phyloP scores from a whole-genome alignment of 2,797 vertebrate species.

The Paguma larvata region DNA sequence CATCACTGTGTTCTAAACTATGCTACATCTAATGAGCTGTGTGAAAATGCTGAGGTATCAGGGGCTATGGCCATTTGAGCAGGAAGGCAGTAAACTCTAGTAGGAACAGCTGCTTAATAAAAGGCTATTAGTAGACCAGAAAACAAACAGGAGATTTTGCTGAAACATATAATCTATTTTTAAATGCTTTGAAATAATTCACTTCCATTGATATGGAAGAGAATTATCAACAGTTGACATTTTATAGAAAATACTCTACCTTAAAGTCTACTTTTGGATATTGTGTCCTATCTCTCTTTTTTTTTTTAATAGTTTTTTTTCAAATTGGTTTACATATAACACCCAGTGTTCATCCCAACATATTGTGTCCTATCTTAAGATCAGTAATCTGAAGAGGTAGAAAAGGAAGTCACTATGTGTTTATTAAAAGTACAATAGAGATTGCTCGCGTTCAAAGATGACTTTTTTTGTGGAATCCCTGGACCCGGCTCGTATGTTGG shows the following conservation, averaged over 20 bases:
- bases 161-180: conserved; percentile 46
- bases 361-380: not conserved
- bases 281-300: not conserved
- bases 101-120: conserved; percentile 57
- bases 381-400: not conserved
- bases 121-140: conserved; percentile 19
- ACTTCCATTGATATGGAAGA: not conserved
- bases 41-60: conserved; percentile 54
- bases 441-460: too few relatives aligned
- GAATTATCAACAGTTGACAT: not conserved
- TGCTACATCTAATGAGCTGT: not conserved
- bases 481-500: too few relatives aligned
- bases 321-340: too few relatives aligned
- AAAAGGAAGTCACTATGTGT: not conserved
- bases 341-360: too few relatives aligned
- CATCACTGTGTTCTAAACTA: not conserved
- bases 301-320: too few relatives aligned
- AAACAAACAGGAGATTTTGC: conserved; percentile 43
- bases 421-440: conserved; percentile 47
- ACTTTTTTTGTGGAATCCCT: too few relatives aligned
- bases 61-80: not conserved
- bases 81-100: conserved; percentile 9
- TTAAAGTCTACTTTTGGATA: not conserved
- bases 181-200: conserved; percentile 44
- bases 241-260: not conserved